Evolutionary conservation across 2,888 invertebrate species (phyloP).

Genomic region (Poecilus cupreus): DNA sequence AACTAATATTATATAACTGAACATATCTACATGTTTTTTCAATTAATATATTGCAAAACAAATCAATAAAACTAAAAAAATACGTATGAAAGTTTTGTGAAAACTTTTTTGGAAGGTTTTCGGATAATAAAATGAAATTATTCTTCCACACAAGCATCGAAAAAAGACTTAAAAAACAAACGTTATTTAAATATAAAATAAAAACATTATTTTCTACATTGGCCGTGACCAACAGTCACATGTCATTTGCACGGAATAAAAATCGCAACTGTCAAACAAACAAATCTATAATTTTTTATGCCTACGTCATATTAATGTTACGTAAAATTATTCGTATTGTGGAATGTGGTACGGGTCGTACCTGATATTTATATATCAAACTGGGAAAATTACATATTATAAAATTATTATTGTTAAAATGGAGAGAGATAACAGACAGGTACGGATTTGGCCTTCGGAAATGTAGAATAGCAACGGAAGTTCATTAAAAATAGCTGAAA

Average conservation of each 20-base stretch:
- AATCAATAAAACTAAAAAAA: neutral
- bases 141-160: neutral
- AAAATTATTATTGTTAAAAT: conserved; percentile 43
- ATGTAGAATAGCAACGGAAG: conserved; percentile 23
- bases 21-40: neutral
- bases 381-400: conserved; percentile 17
- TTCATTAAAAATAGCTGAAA: conserved; percentile 2
- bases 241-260: neutral
- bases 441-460: conserved; percentile 37
- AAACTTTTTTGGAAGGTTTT: neutral
- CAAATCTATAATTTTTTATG: conserved; percentile 1
- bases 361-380: conserved; percentile 13
- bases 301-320: neutral
- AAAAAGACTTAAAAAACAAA: neutral
- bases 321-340: conserved; percentile 31
- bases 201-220: conserved; percentile 5
- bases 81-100: neutral
- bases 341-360: conserved; percentile 6
- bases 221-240: conserved; percentile 17
- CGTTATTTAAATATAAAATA: neutral
- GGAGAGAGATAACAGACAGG: neutral
- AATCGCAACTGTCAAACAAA: conserved; percentile 9
- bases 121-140: neutral
- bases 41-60: too few relatives aligned
- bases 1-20: too few relatives aligned